phyloP scores from a whole-genome alignment of 1,140 invertebrate species.

The Philaenus spumarius region DNA sequence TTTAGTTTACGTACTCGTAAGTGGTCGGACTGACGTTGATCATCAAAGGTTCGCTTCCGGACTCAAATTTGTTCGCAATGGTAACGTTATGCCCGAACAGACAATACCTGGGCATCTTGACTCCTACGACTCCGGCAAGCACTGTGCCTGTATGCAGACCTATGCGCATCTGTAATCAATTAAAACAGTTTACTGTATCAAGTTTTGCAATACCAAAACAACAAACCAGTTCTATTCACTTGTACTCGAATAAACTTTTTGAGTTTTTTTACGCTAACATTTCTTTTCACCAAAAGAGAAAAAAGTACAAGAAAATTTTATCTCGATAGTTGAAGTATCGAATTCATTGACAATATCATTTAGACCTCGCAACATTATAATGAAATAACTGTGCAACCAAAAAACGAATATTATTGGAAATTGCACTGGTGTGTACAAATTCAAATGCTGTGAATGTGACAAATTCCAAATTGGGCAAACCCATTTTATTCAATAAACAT shows the following conservation, averaged over 20 bases:
- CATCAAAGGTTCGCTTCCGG: slow-evolving; percentile 78
- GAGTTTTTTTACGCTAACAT: not conserved
- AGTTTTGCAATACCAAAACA: not conserved
- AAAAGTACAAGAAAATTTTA: too few species aligned
- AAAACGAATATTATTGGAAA: too few species aligned
- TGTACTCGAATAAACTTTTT: not conserved
- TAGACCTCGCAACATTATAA: too few species aligned
- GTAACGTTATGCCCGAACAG: slow-evolving; percentile 90
- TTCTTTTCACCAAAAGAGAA: not conserved
- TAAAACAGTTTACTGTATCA: not conserved
- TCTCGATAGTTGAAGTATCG: too few species aligned
- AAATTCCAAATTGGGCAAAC: too few species aligned
- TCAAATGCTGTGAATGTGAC: too few species aligned
- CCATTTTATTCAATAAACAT: too few species aligned
- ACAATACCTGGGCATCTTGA: slow-evolving; percentile 86
- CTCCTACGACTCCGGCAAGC: slow-evolving; percentile 82
- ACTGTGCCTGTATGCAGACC: slow-evolving; percentile 87
- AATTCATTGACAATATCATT: too few species aligned
- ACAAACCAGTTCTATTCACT: not conserved
- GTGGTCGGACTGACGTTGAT: slow-evolving; percentile 92
- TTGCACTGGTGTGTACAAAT: too few species aligned
- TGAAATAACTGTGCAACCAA: too few species aligned
- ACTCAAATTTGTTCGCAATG: slow-evolving; percentile 92
- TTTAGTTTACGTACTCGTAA: slow-evolving; percentile 70
- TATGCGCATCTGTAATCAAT: slow-evolving; percentile 81